Percentiles rank a stretch among this genome's conserved stretches.
Conservation (phyloP, 1,140 invertebrate species). For the Penaeus chinensis region DNA sequence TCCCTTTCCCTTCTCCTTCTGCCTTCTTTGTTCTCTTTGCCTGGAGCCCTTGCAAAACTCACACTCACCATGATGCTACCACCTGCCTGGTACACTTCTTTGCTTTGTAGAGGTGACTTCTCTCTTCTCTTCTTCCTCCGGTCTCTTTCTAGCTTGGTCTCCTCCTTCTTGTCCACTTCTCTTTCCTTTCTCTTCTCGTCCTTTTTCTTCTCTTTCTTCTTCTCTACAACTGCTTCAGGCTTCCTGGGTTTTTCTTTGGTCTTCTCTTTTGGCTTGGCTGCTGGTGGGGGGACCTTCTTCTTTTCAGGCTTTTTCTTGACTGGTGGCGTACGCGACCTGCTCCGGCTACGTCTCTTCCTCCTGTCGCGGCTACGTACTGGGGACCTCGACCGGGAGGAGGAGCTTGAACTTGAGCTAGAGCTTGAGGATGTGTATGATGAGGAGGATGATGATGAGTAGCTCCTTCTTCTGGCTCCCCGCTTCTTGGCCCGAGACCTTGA, state of each 20-base stretch:
- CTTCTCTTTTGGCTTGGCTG: slow-evolving; percentile 66
- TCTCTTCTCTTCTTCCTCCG: slow-evolving; percentile 56
- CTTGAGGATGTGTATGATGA: slow-evolving; percentile 62
- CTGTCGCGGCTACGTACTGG: slow-evolving; percentile 50
- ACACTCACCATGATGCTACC: slow-evolving; percentile 92
- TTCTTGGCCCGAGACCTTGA: slow-evolving; percentile 60
- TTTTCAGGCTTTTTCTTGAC: slow-evolving; percentile 56
- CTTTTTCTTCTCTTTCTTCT: slow-evolving; percentile 58
- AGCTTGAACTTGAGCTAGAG: slow-evolving; percentile 55
- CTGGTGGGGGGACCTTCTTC: slow-evolving; percentile 33
- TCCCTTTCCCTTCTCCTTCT: slow-evolving; percentile 63
- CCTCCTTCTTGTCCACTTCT: slow-evolving; percentile 45
- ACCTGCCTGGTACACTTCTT: slow-evolving; percentile 91
- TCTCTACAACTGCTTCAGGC: slow-evolving; percentile 74
- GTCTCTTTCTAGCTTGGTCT: slow-evolving; percentile 52
- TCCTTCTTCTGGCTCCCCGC: slow-evolving; percentile 53
- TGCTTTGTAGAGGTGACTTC: slow-evolving; percentile 68
- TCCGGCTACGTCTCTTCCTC: slow-evolving; percentile 39
- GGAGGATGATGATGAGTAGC: slow-evolving; percentile 60
- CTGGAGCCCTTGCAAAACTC: slow-evolving; percentile 76
- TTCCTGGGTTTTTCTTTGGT: slow-evolving; percentile 72
- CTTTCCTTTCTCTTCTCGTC: slow-evolving; percentile 53
- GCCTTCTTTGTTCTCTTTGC: slow-evolving; percentile 55
- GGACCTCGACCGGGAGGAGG: slow-evolving; percentile 64
- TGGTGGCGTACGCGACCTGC: slow-evolving; percentile 44